Percentiles rank a stretch among this genome's conserved stretches.
These are phyloP conservation scores for Eupithecia subumbrata DNA, from an alignment of 2,888 invertebrate species.

Conservation along the genomic window DNA sequence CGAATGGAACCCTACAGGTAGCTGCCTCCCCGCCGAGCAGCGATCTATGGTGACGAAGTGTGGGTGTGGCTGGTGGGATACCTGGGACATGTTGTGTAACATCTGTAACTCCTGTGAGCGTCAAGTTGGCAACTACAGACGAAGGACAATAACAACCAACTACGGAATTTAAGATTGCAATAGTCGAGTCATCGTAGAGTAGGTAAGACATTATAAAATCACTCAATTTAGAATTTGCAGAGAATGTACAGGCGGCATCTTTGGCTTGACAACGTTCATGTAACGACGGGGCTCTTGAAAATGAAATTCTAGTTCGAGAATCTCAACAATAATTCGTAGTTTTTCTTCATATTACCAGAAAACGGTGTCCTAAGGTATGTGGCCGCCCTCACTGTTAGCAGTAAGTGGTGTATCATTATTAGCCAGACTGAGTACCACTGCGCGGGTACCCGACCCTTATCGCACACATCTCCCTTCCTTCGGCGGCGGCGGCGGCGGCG, in stretches of 20 bases:
- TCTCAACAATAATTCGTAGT: too few species aligned
- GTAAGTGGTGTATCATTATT: neutral
- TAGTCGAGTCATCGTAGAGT: too few species aligned
- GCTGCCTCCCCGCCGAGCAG: neutral
- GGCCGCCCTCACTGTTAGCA: neutral
- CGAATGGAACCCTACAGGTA: neutral
- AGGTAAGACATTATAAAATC: too few species aligned
- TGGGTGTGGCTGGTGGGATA: too few species aligned
- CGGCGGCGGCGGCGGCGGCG: neutral
- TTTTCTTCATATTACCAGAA: too few species aligned
- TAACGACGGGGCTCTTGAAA: neutral
- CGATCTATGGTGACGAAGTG: neutral
- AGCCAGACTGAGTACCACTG: neutral
- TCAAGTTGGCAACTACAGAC: too few species aligned
- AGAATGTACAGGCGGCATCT: neutral
- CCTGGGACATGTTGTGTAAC: too few species aligned
- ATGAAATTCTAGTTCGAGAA: neutral
- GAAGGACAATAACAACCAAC: too few species aligned
- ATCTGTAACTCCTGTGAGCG: too few species aligned
- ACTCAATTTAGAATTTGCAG: too few species aligned
- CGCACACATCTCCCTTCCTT: neutral
- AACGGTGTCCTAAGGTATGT: neutral
- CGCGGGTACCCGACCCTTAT: neutral
- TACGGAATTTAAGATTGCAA: too few species aligned
- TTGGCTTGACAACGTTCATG: too few species aligned